Conservation (phyloP, 1,140 invertebrate genomes). For the Drosophila rufa region DNA sequence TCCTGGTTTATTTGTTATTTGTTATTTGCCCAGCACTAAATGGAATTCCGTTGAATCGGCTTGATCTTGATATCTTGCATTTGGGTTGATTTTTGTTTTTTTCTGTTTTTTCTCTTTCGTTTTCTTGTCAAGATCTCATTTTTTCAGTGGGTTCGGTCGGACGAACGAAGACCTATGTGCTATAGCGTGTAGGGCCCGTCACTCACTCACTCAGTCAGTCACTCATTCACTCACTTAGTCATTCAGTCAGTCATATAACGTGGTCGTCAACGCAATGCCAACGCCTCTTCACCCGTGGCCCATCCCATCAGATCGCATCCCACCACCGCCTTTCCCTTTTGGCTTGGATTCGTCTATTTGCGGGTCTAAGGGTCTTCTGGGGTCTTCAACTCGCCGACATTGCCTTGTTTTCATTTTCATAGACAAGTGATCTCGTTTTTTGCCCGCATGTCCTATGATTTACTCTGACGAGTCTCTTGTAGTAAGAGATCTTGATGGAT, state of each 20-base stretch:
- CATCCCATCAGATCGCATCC: conserved; percentile 17
- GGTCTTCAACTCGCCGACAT: conserved; percentile 40
- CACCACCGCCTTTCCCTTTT: conserved; percentile 29
- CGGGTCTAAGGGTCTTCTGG: conserved; percentile 46
- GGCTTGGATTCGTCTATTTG: conserved; percentile 30
- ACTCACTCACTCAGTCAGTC: conserved; percentile 36
- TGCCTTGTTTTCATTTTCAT: conserved; percentile 27
- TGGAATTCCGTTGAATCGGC: conserved; percentile 55
- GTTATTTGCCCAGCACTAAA: conserved; percentile 53
- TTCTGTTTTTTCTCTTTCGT: conserved; percentile 14
- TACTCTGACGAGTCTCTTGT: neutral
- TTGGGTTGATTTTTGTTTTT: conserved; percentile 8
- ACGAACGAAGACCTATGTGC: conserved; percentile 1
- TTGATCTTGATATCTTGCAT: conserved; percentile 56
- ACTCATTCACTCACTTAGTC: conserved; percentile 41
- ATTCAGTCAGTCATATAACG: conserved; percentile 36
- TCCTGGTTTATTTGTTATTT: conserved; percentile 35
- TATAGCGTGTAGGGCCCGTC: conserved; percentile 20
- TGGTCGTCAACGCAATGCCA: conserved; percentile 52
- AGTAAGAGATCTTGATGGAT: conserved; percentile 20
- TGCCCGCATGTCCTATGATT: conserved; percentile 13
- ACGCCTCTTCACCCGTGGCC: conserved; percentile 40
- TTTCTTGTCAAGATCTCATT: conserved; percentile 51
- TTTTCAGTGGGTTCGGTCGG: conserved; percentile 29
- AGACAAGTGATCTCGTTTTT: conserved; percentile 46